phyloP scores from a whole-genome alignment of 2,113 vertebrate genomes.

The Alethe diademata region DNA sequence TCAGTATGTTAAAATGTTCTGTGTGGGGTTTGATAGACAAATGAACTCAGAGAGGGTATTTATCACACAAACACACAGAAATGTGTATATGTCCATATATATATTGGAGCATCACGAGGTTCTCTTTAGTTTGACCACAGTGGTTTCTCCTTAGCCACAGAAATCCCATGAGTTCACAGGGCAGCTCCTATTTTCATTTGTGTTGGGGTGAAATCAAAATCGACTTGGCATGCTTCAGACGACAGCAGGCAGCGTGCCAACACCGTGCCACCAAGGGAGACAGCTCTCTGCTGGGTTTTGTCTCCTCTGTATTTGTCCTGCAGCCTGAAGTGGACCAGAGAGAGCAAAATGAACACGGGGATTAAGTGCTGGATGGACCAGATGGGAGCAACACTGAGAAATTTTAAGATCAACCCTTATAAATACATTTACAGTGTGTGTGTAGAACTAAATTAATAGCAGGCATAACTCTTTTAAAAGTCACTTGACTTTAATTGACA shows the following conservation, averaged over 20 bases:
- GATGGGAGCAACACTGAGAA: background rate
- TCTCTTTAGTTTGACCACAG: slow-evolving; percentile 26
- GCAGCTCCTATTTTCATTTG: slow-evolving; percentile 38
- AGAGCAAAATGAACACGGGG: background rate
- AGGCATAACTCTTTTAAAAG: slow-evolving; percentile 56
- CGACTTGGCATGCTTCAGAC: background rate
- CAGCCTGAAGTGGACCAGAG: background rate
- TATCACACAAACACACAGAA: background rate
- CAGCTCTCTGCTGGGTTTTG: background rate
- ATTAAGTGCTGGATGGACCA: background rate
- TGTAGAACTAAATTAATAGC: slow-evolving; percentile 42
- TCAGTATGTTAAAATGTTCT: background rate
- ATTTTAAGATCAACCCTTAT: background rate
- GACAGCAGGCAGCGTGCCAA: background rate
- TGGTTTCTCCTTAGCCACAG: slow-evolving; percentile 50
- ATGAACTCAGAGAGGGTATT: background rate
- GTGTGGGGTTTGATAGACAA: background rate
- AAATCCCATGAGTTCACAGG: slow-evolving; percentile 5
- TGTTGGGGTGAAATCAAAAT: slow-evolving; percentile 19
- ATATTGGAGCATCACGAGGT: background rate
- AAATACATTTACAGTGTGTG: background rate
- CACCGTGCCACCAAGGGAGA: background rate
- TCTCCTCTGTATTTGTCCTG: background rate
- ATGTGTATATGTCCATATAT: background rate
- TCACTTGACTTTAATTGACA: slow-evolving; percentile 64